Conservation (phyloP, 2,113 vertebrate species). For the Sturnus vulgaris region DNA sequence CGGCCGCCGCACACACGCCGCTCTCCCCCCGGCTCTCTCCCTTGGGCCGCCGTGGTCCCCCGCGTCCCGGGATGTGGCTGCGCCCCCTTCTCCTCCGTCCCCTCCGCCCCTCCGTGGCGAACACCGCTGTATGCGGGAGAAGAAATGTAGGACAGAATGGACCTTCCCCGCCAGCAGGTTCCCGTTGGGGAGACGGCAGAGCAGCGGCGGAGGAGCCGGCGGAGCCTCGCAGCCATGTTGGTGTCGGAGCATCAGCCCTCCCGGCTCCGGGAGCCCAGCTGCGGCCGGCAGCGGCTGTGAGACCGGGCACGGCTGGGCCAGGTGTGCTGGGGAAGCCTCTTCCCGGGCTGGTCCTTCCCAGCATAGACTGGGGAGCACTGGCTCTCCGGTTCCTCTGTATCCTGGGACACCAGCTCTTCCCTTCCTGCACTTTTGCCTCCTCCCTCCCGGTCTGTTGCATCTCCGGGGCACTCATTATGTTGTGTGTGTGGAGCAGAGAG, state of each 20-base stretch:
- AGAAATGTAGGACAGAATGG: neutral
- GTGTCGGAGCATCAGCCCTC: neutral
- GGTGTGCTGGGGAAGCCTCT: neutral
- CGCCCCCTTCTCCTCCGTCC: neutral
- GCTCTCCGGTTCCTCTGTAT: neutral
- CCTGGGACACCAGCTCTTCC: neutral
- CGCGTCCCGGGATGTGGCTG: neutral
- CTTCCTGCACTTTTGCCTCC: neutral
- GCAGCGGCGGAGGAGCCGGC: neutral
- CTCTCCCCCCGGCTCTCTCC: neutral
- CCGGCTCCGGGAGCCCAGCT: neutral
- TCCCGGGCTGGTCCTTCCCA: neutral
- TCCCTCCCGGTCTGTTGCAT: fast-evolving
- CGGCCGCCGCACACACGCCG: fast-evolving
- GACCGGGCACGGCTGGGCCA: fast-evolving
- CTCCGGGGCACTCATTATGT: neutral
- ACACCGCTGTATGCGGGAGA: neutral
- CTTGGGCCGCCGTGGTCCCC: neutral
- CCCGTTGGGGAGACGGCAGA: neutral
- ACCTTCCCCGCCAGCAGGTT: neutral
- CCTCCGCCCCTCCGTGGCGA: neutral
- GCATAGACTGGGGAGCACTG: too few species aligned
- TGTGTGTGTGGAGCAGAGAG: neutral
- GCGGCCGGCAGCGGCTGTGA: neutral
- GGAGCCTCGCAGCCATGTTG: slow-evolving; percentile 47